Conservation (phyloP, 2,797 vertebrate species). For the Valencia hispanica region DNA sequence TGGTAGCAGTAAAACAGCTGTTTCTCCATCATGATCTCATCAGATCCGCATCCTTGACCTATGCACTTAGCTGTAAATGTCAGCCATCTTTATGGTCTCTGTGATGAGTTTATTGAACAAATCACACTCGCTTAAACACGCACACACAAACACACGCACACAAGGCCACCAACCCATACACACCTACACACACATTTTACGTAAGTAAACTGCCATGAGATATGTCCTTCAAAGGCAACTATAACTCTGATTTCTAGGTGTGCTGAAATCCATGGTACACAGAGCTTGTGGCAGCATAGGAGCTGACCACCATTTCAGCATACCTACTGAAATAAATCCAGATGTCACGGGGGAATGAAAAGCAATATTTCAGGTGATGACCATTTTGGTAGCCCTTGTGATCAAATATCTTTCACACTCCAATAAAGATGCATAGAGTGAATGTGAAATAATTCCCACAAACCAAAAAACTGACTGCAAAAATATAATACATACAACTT, state of each 20-base stretch:
- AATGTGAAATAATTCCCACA: conserved; percentile 1
- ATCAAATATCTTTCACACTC: neutral
- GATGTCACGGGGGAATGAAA: conserved; percentile 57
- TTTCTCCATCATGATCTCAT: conserved; percentile 77
- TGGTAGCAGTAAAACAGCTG: conserved; percentile 48
- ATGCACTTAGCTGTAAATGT: conserved; percentile 79
- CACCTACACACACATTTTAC: conserved; percentile 18
- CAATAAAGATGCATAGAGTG: neutral
- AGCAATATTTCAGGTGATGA: conserved; percentile 3
- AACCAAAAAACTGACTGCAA: neutral
- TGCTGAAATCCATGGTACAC: conserved; percentile 61
- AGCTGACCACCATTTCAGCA: conserved; percentile 38
- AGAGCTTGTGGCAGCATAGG: conserved; percentile 34
- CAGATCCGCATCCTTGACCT: conserved; percentile 78
- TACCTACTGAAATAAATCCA: conserved; percentile 58
- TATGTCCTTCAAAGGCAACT: conserved; percentile 64
- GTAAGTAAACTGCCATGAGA: conserved; percentile 35
- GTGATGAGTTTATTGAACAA: conserved; percentile 81
- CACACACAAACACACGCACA: conserved; percentile 61
- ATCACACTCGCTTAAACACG: conserved; percentile 61
- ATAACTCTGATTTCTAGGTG: conserved; percentile 69
- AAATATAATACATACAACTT: neutral
- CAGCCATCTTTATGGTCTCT: conserved; percentile 79
- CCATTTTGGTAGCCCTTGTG: neutral
- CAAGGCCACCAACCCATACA: conserved; percentile 15